These are phyloP conservation scores for Sciaenops ocellatus DNA, from an alignment of 2,797 vertebrate species.

Conservation along the genomic window DNA sequence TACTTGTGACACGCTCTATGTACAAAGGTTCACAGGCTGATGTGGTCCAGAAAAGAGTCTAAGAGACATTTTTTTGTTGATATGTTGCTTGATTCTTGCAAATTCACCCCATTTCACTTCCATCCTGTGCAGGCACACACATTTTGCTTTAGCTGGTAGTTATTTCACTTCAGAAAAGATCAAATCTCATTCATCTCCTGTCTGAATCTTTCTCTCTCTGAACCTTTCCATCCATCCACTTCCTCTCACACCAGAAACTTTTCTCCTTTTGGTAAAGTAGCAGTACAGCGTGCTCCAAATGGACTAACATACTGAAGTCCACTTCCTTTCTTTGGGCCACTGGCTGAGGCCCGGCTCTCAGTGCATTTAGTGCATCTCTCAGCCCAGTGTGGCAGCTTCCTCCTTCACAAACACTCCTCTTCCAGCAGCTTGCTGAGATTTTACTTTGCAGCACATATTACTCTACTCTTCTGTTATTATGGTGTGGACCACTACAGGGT, in stretches of 20 bases:
- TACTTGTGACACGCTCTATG: neutral
- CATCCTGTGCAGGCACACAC: neutral
- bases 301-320: constrained; percentile 27
- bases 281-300: neutral
- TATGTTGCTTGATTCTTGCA: neutral
- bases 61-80: neutral
- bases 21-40: neutral
- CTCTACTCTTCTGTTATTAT: constrained; percentile 20
- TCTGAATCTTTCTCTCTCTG: neutral
- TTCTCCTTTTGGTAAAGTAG: neutral
- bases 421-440: constrained; percentile 29
- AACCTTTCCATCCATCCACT: neutral
- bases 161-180: neutral
- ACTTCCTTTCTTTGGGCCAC: constrained; percentile 29
- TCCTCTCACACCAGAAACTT: neutral
- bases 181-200: neutral
- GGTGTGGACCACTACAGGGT: constrained; percentile 10
- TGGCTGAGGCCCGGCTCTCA: constrained; percentile 6
- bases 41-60: neutral
- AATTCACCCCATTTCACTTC: neutral
- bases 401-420: constrained; percentile 17
- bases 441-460: constrained; percentile 27
- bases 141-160: neutral
- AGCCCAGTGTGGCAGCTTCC: constrained; percentile 48
- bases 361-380: constrained; percentile 44